Base-by-base conservation (phyloP, 2,797 vertebrate genomes). In the Pogonophryne albipinna region DNA sequence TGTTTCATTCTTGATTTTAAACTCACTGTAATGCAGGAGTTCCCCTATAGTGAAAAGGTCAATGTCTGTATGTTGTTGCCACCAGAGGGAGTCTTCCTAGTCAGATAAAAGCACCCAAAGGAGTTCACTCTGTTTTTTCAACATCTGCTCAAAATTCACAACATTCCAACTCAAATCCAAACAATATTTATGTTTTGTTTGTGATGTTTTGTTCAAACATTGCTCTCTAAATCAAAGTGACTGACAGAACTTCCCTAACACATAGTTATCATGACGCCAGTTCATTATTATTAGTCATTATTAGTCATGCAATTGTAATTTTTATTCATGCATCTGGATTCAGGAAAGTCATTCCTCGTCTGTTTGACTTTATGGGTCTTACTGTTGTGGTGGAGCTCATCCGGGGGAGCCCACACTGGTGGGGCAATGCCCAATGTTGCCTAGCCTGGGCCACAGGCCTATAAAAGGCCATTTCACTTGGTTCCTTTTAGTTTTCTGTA, bases 81-180 rank as follows among this genome's bases (percentile, higher is more conserved):
- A 94, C 91, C 88, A 95, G 95, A 87, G 94, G 95, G 94, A 89
- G 94, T 89, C 81, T 85, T 83, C 60, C 58, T 11, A 62, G 80
- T 74, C 80, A 64, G n/a, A 70, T n/a, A 64, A 76, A 4, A 38
- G 41, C 66, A 80, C 82, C 80, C 74, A n/a, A 38, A 76, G 70
- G 88, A 83, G 46, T 65, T 61, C 16, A 75, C 74, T 81, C n/a
- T 64, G 64, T 46, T 50, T 51, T 71, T 58, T 56, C 42, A 79
- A 82, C 84, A 86, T 89, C 84, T 91, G 88, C 80, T 69, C 70
- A 85, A 79, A 76, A 77, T 78, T 50, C 78, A 78, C 76, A 71
- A 72, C 76, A 49, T 59, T 27, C 67, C 74, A 38, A 76, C 74
- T 82, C 46, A 66, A 59, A 20, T 12, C 66, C 11, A 23, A 68